Percentiles rank a stretch among this genome's conserved stretches.
Conservation (phyloP, 2,888 invertebrate species). For the Campoletis raptor region DNA sequence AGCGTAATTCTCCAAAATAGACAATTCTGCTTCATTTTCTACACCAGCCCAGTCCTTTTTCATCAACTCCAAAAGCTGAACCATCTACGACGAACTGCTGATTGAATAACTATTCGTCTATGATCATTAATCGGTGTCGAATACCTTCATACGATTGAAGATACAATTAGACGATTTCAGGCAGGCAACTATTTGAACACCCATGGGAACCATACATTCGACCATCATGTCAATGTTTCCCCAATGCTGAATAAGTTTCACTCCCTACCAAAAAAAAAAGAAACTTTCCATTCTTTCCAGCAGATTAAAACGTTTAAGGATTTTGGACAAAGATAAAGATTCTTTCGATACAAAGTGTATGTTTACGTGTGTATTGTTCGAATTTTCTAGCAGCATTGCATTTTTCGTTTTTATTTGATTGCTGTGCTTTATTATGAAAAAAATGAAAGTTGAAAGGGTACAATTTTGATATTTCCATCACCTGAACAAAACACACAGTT, state of each 20-base stretch:
- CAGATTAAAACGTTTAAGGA: not conserved
- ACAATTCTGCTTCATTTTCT: conserved; percentile 47
- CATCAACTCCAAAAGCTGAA: conserved; percentile 47
- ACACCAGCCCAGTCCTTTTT: conserved; percentile 52
- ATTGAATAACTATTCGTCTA: conserved; percentile 16
- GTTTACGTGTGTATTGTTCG: not conserved
- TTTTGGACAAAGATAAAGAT: not conserved
- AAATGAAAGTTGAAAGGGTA: not conserved
- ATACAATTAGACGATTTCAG: conserved; percentile 55
- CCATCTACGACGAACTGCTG: conserved; percentile 50
- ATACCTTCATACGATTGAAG: conserved; percentile 53
- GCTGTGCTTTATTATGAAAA: not conserved
- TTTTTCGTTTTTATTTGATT: not conserved
- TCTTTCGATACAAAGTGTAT: not conserved
- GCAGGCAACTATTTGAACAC: conserved; percentile 55
- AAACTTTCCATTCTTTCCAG: not conserved
- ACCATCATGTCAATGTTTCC: conserved; percentile 59
- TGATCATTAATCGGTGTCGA: not conserved
- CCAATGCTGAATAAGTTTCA: conserved; percentile 48
- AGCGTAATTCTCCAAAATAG: conserved; percentile 46
- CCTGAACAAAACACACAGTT: conserved; percentile 51
- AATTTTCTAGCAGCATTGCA: not conserved
- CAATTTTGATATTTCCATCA: not conserved
- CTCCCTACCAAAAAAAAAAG: conserved; percentile 30
- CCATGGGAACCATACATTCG: conserved; percentile 65